Evolutionary conservation across 2,113 vertebrate species (phyloP).

Genomic region (Pimephales promelas): DNA sequence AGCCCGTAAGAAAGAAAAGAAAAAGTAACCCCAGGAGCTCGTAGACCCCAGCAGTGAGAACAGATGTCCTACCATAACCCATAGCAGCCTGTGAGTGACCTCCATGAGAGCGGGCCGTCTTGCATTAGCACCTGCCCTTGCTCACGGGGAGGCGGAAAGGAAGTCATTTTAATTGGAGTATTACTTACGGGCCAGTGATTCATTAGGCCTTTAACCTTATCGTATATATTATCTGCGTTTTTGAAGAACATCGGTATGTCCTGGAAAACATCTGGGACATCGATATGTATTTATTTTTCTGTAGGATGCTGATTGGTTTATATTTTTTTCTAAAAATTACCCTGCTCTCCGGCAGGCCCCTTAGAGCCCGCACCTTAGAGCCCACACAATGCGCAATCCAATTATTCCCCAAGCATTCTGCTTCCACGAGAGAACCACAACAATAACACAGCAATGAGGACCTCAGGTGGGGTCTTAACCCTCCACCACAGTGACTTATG

Average conservation of each 20-base stretch:
- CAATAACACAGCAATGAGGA: background rate
- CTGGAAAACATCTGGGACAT: conserved; percentile 13
- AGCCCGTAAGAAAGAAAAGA: background rate
- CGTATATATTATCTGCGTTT: background rate
- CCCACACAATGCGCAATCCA: background rate
- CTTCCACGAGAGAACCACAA: background rate
- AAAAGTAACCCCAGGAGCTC: conserved; percentile 31
- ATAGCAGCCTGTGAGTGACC: conserved; percentile 49
- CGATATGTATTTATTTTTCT: background rate
- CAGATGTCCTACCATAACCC: conserved; percentile 48
- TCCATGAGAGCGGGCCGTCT: background rate
- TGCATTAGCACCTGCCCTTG: conserved; percentile 41
- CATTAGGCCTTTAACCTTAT: conserved; percentile 25
- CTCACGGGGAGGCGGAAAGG: conserved; percentile 30
- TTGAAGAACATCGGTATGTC: background rate
- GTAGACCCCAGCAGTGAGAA: conserved; percentile 40
- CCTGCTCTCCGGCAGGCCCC: background rate
- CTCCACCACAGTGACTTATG: background rate
- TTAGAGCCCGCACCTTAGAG: conserved; percentile 10
- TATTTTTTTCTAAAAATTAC: background rate
- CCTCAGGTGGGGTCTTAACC: background rate
- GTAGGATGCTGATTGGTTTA: background rate
- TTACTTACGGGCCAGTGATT: conserved; percentile 24
- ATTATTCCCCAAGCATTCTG: background rate
- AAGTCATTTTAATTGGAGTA: conserved; percentile 34